Evolutionary conservation across 2,888 invertebrate species (phyloP).

Genomic region (Rhopalosiphum nymphaeae): DNA sequence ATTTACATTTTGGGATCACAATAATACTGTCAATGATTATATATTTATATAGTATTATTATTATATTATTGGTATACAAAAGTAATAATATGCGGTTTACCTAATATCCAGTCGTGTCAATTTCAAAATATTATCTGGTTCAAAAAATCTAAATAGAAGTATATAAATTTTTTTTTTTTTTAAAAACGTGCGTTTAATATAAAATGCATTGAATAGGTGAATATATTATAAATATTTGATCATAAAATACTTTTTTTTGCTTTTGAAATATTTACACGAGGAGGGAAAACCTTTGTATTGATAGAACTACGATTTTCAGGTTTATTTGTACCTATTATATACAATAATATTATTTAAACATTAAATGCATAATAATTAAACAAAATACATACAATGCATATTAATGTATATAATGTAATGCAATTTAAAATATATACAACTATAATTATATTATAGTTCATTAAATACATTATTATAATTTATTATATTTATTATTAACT

Average conservation of each 20-base stretch:
- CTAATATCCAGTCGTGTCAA: not conserved
- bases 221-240: not conserved
- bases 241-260: not conserved
- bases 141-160: not conserved
- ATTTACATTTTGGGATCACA: not conserved
- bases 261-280: not conserved
- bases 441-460: not conserved
- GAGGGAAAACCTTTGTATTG: not conserved
- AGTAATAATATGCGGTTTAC: not conserved
- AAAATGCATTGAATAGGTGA: not conserved
- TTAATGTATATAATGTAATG: not conserved
- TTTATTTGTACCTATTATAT: not conserved
- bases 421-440: not conserved
- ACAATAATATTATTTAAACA: not conserved
- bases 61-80: not conserved
- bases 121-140: not conserved
- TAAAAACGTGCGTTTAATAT: not conserved
- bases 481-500: too few species aligned
- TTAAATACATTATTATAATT: not conserved
- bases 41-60: not conserved
- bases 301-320: not conserved
- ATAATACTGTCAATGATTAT: not conserved
- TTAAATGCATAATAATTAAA: not conserved
- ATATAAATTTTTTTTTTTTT: not conserved
- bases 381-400: not conserved